Base-by-base conservation (phyloP, 2,888 invertebrate genomes). In the Cheilosia variabilis region DNA sequence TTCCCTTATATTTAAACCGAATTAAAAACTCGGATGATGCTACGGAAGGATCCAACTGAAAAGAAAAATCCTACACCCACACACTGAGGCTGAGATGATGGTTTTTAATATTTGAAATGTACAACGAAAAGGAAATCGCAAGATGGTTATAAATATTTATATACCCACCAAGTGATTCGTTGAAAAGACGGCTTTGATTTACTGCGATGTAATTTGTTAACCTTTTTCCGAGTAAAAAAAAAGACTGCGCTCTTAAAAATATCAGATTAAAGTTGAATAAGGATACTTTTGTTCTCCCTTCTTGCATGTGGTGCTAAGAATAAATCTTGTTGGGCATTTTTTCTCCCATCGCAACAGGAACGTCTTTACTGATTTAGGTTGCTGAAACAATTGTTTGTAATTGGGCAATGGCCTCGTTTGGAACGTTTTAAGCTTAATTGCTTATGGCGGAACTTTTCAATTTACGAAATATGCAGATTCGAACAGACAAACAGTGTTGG, bases 111-210 rank as follows among this genome's bases (percentile, higher is more conserved):
- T 72, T 79, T 79, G 79, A 79, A 72, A 69, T 31, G 31, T 69
- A 72, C 72, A 72, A 47, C 65, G 72, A 79, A 72, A 71, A 72
- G 72, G 65, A 79, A 72, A 65, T 79, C 72, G 65, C 79, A 66
- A 37, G 43, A 66, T 66, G 72, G 79, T 60, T 79, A 79, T 79
- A 79, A 79, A 79, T 79, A 79, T 79, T 79, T 72, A 79, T 72
- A 65, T 50, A 27, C 50, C 27, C 43, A 52, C 19, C 19, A 24
- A 72, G 34, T 52, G 65, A 72, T 66, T 57, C 47, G 50, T n/a
- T 60, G 34, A 41, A 60, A 58, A 15, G 72, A 65, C n/a, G n/a
- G n/a, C 65, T 79, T 72, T 79, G 79, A 79, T 79, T 79, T 79
- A 79, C 72, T 60, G 72, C 79, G 43, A 43, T 72, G 60, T 65